Percentiles rank a stretch among this genome's conserved stretches.
phyloP scores from a whole-genome alignment of 1,140 invertebrate genomes.

The Caenorhabditis remanei region DNA sequence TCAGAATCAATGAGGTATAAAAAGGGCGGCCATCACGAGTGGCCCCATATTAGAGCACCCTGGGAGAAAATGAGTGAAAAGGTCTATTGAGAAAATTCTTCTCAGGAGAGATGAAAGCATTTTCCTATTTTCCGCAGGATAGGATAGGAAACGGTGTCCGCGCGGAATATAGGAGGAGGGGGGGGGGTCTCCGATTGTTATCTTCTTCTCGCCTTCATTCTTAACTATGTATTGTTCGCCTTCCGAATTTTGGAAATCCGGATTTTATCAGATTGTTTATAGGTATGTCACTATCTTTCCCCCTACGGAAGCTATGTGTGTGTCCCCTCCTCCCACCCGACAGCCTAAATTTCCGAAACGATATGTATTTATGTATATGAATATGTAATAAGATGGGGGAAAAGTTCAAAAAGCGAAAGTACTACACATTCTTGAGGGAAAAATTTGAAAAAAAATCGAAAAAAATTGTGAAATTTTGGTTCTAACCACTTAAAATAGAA shows the following conservation, averaged over 20 bases:
- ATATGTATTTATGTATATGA: neutral
- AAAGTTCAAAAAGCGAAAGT: too few relatives aligned
- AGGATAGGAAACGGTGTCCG: neutral
- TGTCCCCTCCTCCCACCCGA: neutral
- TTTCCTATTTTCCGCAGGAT: neutral
- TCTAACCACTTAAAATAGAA: too few relatives aligned
- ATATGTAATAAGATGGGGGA: neutral
- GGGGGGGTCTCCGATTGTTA: neutral
- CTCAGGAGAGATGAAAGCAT: neutral
- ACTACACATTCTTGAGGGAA: neutral
- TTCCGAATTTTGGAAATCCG: slow-evolving; percentile 46
- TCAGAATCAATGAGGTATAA: too few relatives aligned
- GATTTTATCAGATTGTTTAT: slow-evolving; percentile 56
- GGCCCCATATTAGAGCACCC: too few relatives aligned
- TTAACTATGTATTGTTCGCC: slow-evolving; percentile 52
- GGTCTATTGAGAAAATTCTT: too few relatives aligned
- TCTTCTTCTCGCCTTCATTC: slow-evolving; percentile 3
- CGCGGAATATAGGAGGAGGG: too few relatives aligned
- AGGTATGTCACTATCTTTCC: slow-evolving; percentile 3
- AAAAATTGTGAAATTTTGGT: too few relatives aligned
- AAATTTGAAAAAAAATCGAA: too few relatives aligned
- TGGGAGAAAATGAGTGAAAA: too few relatives aligned
- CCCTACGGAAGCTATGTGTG: too few relatives aligned
- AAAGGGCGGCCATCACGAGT: too few relatives aligned
- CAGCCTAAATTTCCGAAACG: slow-evolving; percentile 31